Conservation (phyloP, 2,888 invertebrate species). For the Halictus quadricinctus region DNA sequence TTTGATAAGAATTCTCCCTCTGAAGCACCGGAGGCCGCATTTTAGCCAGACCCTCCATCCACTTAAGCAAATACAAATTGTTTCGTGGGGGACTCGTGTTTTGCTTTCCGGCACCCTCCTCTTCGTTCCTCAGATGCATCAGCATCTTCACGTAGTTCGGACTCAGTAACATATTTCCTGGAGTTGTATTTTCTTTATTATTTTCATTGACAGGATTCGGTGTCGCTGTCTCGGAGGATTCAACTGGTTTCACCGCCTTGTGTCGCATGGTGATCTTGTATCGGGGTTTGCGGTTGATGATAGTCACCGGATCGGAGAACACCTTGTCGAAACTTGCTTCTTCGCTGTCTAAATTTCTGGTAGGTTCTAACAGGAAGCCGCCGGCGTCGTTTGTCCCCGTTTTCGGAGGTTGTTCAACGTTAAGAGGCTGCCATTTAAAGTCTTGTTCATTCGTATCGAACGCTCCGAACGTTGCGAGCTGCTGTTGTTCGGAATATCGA, state of each 20-base stretch:
- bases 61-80: background rate
- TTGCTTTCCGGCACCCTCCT: background rate
- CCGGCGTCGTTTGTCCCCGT: background rate
- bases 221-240: background rate
- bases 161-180: background rate
- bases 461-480: background rate
- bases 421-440: conserved; percentile 13
- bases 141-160: conserved; percentile 57
- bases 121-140: conserved; percentile 44
- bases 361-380: background rate
- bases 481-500: background rate
- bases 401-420: background rate
- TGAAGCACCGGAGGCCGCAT: conserved; percentile 60
- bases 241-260: conserved; percentile 24
- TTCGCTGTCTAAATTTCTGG: conserved; percentile 4
- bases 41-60: conserved; percentile 50
- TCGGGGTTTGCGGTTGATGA: conserved; percentile 34
- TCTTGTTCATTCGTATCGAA: background rate
- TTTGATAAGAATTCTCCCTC: conserved; percentile 56
- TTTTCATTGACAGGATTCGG: background rate
- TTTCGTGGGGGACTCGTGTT: background rate
- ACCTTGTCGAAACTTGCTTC: conserved; percentile 16
- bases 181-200: background rate
- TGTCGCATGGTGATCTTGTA: conserved; percentile 56
- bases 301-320: background rate